Percentiles rank a stretch among this genome's conserved stretches.
phyloP scores from a whole-genome alignment of 2,797 vertebrate species.

The Craterocephalus amniculus region DNA sequence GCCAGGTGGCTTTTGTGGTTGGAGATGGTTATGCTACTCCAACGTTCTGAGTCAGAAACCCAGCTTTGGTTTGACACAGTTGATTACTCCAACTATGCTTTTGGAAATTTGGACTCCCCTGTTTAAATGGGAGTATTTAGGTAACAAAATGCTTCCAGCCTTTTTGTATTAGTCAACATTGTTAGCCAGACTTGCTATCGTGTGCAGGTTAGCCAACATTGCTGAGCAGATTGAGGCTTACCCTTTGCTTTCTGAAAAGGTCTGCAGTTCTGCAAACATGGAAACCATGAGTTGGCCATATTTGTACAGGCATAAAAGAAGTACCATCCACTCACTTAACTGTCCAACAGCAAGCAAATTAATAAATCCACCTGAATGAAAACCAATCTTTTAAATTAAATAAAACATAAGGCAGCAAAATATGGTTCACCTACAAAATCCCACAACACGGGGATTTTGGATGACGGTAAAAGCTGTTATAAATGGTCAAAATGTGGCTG shows the following conservation, averaged over 20 bases:
- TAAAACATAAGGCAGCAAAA: not conserved
- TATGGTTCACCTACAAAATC: not conserved
- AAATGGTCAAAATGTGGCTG: slow-evolving; percentile 8
- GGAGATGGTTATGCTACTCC: not conserved
- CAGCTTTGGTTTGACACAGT: not conserved
- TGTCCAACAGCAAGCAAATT: not conserved
- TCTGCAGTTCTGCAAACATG: not conserved
- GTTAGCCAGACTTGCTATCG: not conserved
- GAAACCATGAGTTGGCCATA: not conserved
- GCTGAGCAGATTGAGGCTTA: not conserved
- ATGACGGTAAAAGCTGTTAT: slow-evolving; percentile 3
- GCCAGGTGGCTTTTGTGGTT: not conserved
- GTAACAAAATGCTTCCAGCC: not conserved
- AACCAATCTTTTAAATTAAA: not conserved
- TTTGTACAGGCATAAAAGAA: not conserved
- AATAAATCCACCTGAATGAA: not conserved
- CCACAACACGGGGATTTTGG: not conserved
- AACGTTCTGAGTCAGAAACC: not conserved
- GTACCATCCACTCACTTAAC: not conserved
- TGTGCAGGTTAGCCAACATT: not conserved
- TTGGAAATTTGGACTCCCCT: not conserved
- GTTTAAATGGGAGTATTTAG: not conserved
- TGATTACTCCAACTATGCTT: not conserved
- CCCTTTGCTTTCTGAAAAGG: not conserved
- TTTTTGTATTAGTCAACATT: not conserved